Evolutionary conservation across 2,797 vertebrate genomes (phyloP), one percentile per base, ranked within the genome.

Genomic region (Falco novaeseelandiae): DNA sequence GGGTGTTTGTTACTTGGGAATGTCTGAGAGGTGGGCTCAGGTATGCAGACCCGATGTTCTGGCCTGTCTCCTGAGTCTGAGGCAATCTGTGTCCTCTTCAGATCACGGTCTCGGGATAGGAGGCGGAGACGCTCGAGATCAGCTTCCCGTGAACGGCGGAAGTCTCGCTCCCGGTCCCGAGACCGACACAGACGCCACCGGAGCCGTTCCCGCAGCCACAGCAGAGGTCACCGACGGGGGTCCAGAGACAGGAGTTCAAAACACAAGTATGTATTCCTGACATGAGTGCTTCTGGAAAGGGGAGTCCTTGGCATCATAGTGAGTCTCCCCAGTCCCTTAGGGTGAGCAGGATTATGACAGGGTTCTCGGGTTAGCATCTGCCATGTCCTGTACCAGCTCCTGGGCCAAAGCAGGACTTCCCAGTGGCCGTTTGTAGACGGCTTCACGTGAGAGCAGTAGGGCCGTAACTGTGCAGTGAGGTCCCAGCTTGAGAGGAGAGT

Each of bases 21-120:
- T 3, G 21, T 4, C 23, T 20, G 52, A 30, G 86, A 29, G 30
- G 5, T 8, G 18, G 54, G 26, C 20, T 69, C 7, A 2, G 46
- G 6, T n/a, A 8, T 8, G 15, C 18, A 52, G 34, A 19, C 4
- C 11, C 1, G 1, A 9, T 49, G 54, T 26, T 2, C 34, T 51
- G 66, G 34, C 38, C 54, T 2, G 1, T 82, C n/a, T 59, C 44
- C 11, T 10, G 54, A n/a, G 18, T 16, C 71, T 88, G 85, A 92
- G 62, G 1, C 32, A 1, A 0, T 54, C 16, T 70, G 10, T 89
- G 63, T 80, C 18, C 57, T 48, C 23, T 22, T 4, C 96, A 99
- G 99, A 92, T 99, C 99, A 1, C 98, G 99, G 20, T 99, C 99
- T 85, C 99, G 99, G 59, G 99, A 99, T 27, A 98, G 99, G 81